Conservation (phyloP, 1,140 invertebrate species). For the Thaumatotibia leucotreta region DNA sequence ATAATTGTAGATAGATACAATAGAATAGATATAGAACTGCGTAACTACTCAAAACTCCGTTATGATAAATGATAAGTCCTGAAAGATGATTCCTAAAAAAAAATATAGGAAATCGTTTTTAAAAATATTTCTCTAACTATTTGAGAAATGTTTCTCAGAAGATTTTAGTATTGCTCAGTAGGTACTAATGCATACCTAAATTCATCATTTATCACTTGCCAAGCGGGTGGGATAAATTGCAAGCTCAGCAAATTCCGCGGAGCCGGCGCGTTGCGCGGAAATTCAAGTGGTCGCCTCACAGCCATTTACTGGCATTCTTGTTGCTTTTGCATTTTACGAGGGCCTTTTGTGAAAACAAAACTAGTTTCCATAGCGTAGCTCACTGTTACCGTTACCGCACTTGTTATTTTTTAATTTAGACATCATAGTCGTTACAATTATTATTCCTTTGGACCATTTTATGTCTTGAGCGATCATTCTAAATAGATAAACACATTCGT, state of each 20-base stretch:
- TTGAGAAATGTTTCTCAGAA: neutral
- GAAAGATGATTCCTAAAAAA: too few relatives aligned
- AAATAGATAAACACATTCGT: too few relatives aligned
- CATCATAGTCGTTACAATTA: too few relatives aligned
- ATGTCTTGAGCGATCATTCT: too few relatives aligned
- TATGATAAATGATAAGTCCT: too few relatives aligned
- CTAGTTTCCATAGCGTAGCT: neutral
- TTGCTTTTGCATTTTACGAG: neutral
- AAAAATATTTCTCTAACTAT: neutral
- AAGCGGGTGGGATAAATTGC: neutral
- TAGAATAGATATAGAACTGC: too few relatives aligned
- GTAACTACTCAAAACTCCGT: too few relatives aligned
- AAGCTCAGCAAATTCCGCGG: slow-evolving; percentile 9
- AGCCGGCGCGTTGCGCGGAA: neutral
- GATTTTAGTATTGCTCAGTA: neutral
- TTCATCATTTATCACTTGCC: slow-evolving; percentile 12
- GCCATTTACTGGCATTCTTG: neutral
- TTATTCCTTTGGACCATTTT: too few relatives aligned
- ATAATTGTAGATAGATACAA: too few relatives aligned
- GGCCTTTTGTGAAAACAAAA: neutral
- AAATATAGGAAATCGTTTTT: too few relatives aligned
- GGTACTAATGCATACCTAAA: neutral
- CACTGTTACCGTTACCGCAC: neutral
- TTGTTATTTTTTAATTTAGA: too few relatives aligned
- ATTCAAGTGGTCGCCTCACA: slow-evolving; percentile 2